phyloP scores from a whole-genome alignment of 2,888 invertebrate genomes.

The Blera fallax region DNA sequence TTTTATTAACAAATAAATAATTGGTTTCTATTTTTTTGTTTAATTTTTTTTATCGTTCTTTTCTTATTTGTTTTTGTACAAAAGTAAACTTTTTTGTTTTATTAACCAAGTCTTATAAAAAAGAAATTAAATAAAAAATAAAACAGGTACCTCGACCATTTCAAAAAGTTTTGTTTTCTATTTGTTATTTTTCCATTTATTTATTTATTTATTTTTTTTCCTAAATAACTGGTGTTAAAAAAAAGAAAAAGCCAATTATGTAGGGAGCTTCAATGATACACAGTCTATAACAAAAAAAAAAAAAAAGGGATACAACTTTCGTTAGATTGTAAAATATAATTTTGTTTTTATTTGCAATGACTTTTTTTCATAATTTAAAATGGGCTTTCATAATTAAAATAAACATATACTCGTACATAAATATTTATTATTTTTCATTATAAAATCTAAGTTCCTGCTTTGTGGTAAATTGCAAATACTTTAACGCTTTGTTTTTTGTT shows the following conservation, averaged over 20 bases:
- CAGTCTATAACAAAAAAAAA: slow-evolving; percentile 22
- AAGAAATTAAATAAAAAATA: slow-evolving; percentile 42
- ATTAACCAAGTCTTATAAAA: slow-evolving; percentile 57
- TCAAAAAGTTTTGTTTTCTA: slow-evolving; percentile 30
- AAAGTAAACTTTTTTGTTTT: slow-evolving; percentile 67
- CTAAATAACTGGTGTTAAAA: slow-evolving; percentile 48
- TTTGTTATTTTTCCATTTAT: slow-evolving; percentile 1
- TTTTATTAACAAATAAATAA: slow-evolving; percentile 76
- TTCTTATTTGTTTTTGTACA: slow-evolving; percentile 70
- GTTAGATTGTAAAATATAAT: slow-evolving; percentile 66
- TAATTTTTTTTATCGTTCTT: slow-evolving; percentile 69
- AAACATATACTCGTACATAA: background rate
- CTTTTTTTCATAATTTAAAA: background rate
- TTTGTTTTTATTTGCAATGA: slow-evolving; percentile 72
- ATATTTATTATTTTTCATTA: background rate
- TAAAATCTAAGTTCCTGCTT: background rate
- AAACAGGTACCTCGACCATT: slow-evolving; percentile 74
- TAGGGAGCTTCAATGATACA: slow-evolving; percentile 49
- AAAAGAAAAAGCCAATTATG: background rate
- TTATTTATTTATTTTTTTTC: slow-evolving; percentile 1
- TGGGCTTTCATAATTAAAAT: slow-evolving; percentile 14
- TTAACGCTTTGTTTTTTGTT: background rate
- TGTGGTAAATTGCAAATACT: background rate
- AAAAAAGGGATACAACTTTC: slow-evolving; percentile 32
- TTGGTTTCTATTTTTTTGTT: slow-evolving; percentile 75